phyloP scores from a whole-genome alignment of 2,797 vertebrate genomes.

The Echiichthys vipera region DNA sequence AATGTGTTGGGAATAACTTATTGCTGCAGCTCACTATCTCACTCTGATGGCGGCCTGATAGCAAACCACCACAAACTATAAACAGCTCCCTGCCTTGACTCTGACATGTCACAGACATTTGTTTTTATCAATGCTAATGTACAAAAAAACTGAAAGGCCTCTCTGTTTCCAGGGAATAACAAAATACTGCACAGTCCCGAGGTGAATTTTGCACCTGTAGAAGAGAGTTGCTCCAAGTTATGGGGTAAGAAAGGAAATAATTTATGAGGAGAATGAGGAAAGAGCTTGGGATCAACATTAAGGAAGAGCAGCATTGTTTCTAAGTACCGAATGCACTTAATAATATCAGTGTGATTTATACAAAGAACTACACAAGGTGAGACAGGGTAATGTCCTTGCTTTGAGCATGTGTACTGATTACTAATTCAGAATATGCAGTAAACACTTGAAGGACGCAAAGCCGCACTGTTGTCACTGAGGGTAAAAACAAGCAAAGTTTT shows the following conservation, averaged over 20 bases:
- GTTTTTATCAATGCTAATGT: background rate
- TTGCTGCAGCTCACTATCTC: background rate
- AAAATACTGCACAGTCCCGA: background rate
- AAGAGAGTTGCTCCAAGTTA: background rate
- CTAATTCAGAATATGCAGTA: slow-evolving; percentile 31
- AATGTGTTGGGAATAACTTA: background rate
- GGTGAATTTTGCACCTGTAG: background rate
- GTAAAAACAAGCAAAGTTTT: slow-evolving; percentile 23
- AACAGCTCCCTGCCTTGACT: background rate
- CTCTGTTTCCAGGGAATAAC: background rate
- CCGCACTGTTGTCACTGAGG: slow-evolving; percentile 21
- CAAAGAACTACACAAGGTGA: slow-evolving; percentile 6
- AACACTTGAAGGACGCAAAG: slow-evolving; percentile 16
- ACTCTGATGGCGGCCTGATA: background rate
- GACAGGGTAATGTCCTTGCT: background rate
- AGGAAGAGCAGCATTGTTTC: slow-evolving; percentile 16
- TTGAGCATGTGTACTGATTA: background rate
- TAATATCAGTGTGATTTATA: background rate
- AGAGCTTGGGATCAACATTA: slow-evolving; percentile 19
- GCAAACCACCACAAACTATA: background rate
- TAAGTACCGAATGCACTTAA: slow-evolving; percentile 4
- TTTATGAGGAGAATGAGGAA: slow-evolving; percentile 21
- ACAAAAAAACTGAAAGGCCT: background rate
- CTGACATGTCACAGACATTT: background rate
- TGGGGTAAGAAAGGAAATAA: slow-evolving; percentile 13